Base-by-base conservation (phyloP, 1,140 invertebrate species). In the Ceratosolen solmsi region DNA sequence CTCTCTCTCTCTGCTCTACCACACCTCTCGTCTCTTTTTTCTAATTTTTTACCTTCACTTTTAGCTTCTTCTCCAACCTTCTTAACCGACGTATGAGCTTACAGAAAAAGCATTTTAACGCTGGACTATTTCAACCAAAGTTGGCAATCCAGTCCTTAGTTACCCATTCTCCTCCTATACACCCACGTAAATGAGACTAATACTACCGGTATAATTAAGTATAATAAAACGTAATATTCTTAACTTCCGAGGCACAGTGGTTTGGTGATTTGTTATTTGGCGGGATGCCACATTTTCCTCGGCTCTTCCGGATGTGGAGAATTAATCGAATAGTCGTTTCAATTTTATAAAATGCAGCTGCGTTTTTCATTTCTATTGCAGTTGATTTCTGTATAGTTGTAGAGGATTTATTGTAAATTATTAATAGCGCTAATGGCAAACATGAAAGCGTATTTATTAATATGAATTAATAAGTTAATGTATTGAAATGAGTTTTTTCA, bases 221-320 rank as follows among this genome's bases (percentile, higher is more conserved):
- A 71, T 81, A 75, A 81, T 81, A 70, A 81, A 46, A 68, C 63
- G 60, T 75, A 76, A 81, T 81, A 81, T 81, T 75, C 79, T 81
- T 68, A 68, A 54, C 25, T 63, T 56, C 20, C 33, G 30, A 8
- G 0, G 46, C 2, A 22, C 25, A 49, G 25, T 20, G 11, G 65
- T 51, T 20, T 49, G 25, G 27, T n/a, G 27, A 5, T 3, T 1
- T 25, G 20, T 25, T 46, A 70, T 81, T 81, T 81, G 79, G 79
- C 79, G 75, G 33, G 22, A 46, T 56, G 79, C 71, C 72, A 8
- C 4, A 15, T 33, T 30, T 17, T 15, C 74, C 15, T 58, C 4
- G 4, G 15, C 41, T 38, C 1, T 20, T 8, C 15, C 2, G 13
- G 1, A 20, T 27, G 68, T 22, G 17, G 70, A 11, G 51, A 30